Percentiles rank a stretch among this genome's conserved stretches.
These are phyloP conservation scores for Microvelia longipes DNA, from an alignment of 1,140 invertebrate species.

Conservation along the genomic window DNA sequence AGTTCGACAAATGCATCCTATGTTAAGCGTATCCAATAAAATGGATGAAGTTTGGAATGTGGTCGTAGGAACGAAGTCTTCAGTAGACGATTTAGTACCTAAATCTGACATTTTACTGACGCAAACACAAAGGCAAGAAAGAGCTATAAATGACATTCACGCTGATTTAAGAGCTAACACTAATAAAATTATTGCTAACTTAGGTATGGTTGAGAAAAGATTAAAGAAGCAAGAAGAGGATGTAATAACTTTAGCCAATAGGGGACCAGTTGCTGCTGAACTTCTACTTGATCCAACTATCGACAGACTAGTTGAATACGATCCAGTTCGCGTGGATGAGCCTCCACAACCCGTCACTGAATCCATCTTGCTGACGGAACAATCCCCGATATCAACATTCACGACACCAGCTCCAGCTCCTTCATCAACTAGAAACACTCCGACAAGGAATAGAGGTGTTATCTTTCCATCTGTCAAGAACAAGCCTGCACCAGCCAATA, in stretches of 20 bases:
- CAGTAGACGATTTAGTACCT: constrained; percentile 63
- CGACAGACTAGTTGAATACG: constrained; percentile 56
- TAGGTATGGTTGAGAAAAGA: constrained; percentile 67
- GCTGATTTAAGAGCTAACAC: constrained; percentile 63
- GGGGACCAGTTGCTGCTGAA: constrained; percentile 45
- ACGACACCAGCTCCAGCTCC: constrained; percentile 23
- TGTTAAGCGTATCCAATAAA: constrained; percentile 61
- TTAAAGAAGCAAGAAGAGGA: constrained; percentile 69
- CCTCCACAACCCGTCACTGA: constrained; percentile 6
- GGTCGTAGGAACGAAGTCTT: constrained; percentile 69
- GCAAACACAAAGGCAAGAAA: constrained; percentile 68
- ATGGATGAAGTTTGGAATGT: constrained; percentile 82
- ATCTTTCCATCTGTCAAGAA: constrained; percentile 83
- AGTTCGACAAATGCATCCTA: constrained; percentile 60
- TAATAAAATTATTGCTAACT: constrained; percentile 72
- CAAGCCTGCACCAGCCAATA: constrained; percentile 66
- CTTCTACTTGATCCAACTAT: constrained; percentile 58
- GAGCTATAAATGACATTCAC: constrained; percentile 73
- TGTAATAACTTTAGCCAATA: constrained; percentile 49
- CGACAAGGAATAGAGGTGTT: constrained; percentile 52
- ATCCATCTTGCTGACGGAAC: constrained; percentile 20
- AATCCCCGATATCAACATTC: constrained; percentile 19
- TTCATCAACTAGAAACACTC: constrained; percentile 29
- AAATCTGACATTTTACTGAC: constrained; percentile 71
- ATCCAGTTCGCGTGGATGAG: constrained; percentile 22